phyloP scores from a whole-genome alignment of 2,113 vertebrate species.

The Fulica atra region DNA sequence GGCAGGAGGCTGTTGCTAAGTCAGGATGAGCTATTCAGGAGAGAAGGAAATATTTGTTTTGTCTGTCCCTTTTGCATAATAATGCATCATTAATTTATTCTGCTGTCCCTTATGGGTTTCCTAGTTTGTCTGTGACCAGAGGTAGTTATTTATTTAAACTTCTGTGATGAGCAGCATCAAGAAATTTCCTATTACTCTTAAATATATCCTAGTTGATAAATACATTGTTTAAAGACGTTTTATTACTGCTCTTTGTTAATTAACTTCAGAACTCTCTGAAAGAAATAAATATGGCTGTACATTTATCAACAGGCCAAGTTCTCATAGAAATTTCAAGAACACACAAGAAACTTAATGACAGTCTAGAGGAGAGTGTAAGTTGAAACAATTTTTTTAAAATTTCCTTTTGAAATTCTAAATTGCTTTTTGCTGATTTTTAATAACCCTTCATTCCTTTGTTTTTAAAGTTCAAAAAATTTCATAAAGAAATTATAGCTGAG shows the following conservation, averaged over 20 bases:
- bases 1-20: background rate
- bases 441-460: constrained; percentile 19
- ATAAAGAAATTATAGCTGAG: constrained; percentile 90
- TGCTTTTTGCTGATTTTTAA: background rate
- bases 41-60: constrained; percentile 18
- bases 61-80: background rate
- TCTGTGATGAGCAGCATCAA: background rate
- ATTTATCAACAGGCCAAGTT: constrained; percentile 83
- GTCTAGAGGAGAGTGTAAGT: constrained; percentile 92
- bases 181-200: background rate
- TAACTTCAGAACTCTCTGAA: background rate
- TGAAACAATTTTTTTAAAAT: background rate
- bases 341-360: constrained; percentile 89
- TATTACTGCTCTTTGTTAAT: background rate
- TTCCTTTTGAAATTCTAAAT: background rate
- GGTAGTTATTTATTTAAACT: background rate
- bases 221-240: background rate
- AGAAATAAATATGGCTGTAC: background rate
- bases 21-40: background rate
- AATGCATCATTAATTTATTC: background rate
- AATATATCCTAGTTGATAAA: background rate
- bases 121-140: background rate
- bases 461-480: constrained; percentile 91
- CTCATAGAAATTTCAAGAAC: constrained; percentile 90
- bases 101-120: background rate